Evolutionary conservation across 2,113 vertebrate genomes (phyloP), one percentile per base, ranked within the genome.

Genomic region (Myotis davidii): DNA sequence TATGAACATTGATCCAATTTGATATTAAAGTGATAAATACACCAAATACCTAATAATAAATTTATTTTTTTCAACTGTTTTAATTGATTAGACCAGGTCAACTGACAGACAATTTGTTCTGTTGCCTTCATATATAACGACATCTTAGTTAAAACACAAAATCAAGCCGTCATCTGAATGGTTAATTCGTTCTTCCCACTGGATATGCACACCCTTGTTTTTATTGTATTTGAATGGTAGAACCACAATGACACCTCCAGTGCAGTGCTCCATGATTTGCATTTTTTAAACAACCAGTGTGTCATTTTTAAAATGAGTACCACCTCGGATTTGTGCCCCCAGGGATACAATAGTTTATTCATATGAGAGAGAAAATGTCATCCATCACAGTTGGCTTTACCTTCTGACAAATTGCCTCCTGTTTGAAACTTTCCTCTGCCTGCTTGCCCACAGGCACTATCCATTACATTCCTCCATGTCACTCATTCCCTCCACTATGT

Each of bases 321-420:
- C 27, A 77, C 9, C 9, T 65, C n/a, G 34, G 34, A 4, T 32
- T 17, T 86, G 45, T 79, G 45, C 81, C 74, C 86, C 39, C 9
- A 29, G 85, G 45, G 70, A 65, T n/a, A 81, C 32, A 50, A 42
- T 12, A 76, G 34, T 85, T 85, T 42, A 79, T 73, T 85, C 65
- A 81, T 13, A 25, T 11, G 12, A 73, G 64, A 88, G 39, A 78
- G 45, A 94, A 79, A 56, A 83, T 39, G n/a, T 39, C 64, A 70
- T n/a, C 25, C 50, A 27, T 32, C 37, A 78, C 29, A 27, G 48
- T 59, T 18, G 54, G 61, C 48, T 70, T 93, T 39, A 70, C 25
- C 21, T 64, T 85, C 67, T 92, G 85, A 97, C 59, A 88, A 94
- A 85, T 2, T 82, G 59, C 65, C 48, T 94, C 50, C 0, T 73